Evolutionary conservation across 2,797 vertebrate genomes (phyloP), one percentile per base, ranked within the genome.

Genomic region (Xenopus petersii): DNA sequence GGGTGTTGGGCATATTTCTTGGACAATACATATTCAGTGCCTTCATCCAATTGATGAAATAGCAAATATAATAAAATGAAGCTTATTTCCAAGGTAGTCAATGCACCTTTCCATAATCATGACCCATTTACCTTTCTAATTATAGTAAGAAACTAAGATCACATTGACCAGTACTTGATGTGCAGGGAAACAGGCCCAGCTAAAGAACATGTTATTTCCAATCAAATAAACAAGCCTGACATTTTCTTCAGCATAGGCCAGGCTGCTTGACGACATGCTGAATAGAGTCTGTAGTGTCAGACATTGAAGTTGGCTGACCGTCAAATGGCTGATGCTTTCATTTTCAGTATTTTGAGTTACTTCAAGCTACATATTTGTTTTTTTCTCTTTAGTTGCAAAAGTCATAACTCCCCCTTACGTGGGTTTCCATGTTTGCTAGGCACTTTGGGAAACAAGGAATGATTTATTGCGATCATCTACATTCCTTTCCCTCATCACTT

Each of bases 371-470:
- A 26, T 78, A 73, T 78, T 78, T 78, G 70, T 78, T 78, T 77
- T 64, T 36, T 48, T 73, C 33, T 73, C 59, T 15, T 12, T 33
- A 60, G 51, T 63, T 69, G 59, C 58, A 72, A 75, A 64, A 71
- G 46, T 2, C 21, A 7, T 60, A 42, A 48, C 65, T 64, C 64
- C 47, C 51, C 17, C 70, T 71, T 63, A 64, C 51, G 48, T 62
- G 58, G 54, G 59, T 72, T 77, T 72, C 65, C 65, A 78, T 78
- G 75, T 78, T 78, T 78, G 65, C 70, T 63, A 36, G 75, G 70
- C 59, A 78, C 75, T 78, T 78, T 78, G 71, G 75, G 70, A 78
- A 78, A 78, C 70, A 78, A 78, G 75, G 75, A 73, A 78, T 78
- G 75, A 78, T 78, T 78, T 68, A 78, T 78, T 78, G 60, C 75